A percentile compares a stretch with the other conserved stretches of the same genome.
Conservation (phyloP, 2,797 vertebrate genomes). For the Eulemur albifrons region DNA sequence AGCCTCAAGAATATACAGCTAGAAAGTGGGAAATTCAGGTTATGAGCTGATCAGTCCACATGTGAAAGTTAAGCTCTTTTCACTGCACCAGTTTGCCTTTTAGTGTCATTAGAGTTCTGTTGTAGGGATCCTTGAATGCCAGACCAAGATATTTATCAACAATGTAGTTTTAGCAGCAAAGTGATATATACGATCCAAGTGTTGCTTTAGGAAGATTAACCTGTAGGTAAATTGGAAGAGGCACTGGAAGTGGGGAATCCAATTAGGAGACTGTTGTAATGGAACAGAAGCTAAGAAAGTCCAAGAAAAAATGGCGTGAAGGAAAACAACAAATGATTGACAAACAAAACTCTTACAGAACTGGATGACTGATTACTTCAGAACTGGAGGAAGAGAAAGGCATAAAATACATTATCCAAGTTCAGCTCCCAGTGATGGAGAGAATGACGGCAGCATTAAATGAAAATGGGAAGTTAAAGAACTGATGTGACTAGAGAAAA, state of each 20-base stretch:
- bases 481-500: not conserved
- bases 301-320: not conserved
- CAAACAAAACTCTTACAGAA: not conserved
- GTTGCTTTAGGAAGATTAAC: slow-evolving; percentile 30
- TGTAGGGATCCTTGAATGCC: not conserved
- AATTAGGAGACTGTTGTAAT: not conserved
- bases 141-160: not conserved
- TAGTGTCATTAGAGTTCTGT: not conserved
- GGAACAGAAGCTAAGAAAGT: not conserved
- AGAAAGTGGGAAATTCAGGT: not conserved
- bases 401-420: not conserved
- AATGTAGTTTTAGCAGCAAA: not conserved
- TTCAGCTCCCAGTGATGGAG: not conserved
- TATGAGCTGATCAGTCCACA: not conserved
- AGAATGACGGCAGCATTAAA: not conserved
- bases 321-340: not conserved
- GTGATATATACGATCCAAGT: not conserved
- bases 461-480: not conserved
- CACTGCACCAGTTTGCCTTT: not conserved
- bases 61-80: not conserved
- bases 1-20: not conserved
- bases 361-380: not conserved
- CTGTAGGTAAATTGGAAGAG: not conserved
- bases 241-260: not conserved
- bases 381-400: not conserved